phyloP scores from a whole-genome alignment of 2,888 invertebrate genomes.

The Lasioglossum marginatum region DNA sequence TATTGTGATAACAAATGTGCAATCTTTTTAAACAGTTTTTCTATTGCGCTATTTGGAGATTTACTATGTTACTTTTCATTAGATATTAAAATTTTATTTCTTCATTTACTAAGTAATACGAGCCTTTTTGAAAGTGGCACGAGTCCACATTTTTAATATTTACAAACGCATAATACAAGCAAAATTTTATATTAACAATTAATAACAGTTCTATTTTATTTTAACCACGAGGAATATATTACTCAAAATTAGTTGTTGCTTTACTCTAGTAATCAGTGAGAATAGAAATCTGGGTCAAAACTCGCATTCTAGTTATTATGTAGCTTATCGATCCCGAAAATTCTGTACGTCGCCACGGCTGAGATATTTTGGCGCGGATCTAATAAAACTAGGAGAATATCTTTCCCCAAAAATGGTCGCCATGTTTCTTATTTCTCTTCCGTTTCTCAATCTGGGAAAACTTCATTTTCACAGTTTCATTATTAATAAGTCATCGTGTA shows the following conservation, averaged over 20 bases:
- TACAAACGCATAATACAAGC: background rate
- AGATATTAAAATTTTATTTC: background rate
- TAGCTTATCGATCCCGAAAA: conserved; percentile 78
- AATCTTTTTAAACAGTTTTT: background rate
- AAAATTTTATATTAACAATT: background rate
- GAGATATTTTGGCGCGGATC: conserved; percentile 44
- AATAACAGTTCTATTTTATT: background rate
- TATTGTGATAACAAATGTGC: background rate
- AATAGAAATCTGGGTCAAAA: background rate
- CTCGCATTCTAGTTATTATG: conserved; percentile 44
- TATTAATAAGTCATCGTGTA: background rate
- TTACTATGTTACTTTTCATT: background rate
- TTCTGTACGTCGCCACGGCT: conserved; percentile 75
- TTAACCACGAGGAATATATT: background rate
- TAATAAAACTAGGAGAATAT: conserved; percentile 68
- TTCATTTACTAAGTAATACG: too few relatives aligned
- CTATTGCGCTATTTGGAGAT: background rate
- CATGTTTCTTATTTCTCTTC: conserved; percentile 16
- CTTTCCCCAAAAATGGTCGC: background rate
- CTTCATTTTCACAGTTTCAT: background rate
- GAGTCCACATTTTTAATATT: too few relatives aligned
- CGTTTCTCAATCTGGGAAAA: background rate
- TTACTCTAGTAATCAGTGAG: background rate
- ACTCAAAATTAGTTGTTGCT: background rate
- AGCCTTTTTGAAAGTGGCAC: too few relatives aligned